Evolutionary conservation across 2,113 vertebrate species (phyloP), one percentile per base, ranked within the genome.

Genomic region (Fregetta grallaria): DNA sequence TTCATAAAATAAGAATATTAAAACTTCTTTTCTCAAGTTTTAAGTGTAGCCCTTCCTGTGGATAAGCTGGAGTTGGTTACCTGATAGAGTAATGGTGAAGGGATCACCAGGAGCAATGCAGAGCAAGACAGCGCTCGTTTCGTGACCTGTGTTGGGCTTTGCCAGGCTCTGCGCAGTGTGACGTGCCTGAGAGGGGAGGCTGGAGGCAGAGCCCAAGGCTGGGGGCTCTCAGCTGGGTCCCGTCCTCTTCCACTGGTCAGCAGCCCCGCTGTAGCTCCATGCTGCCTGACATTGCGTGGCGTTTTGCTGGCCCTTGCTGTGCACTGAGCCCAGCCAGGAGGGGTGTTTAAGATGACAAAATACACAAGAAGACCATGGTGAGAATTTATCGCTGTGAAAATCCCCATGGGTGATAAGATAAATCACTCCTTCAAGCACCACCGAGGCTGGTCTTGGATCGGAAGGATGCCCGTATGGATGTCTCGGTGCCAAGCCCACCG

Each of bases 401-500:
- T 67, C 42, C 75, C 42, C 0, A 1, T 21, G 68, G 58, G 61
- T 5, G 44, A 52, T 42, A 29, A 91, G 67, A 62, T 47, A 73
- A 63, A 63, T 90, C 22, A 45, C 13, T 73, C n/a, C 50, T 66
- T 50, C n/a, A 73, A 63, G 55, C 38, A 44, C 38, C 11, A 13
- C 13, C 7, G 36, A 32, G 30, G 45, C 55, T 68, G n/a, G 14
- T 29, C 62, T 38, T 30, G 56, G 40, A 40, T 75, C 67, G 49
- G n/a, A 45, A 34, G 2, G 13, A 18, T 7, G 16, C 26, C 42
- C 0, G 1, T 21, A 6, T 1, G 17, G 70, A 29, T 42, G 34
- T 42, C 40, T 70, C 1, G 0, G 32, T 45, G 73, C 27, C 55
- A 40, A 42, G 47, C 16, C 18, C 26, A 3, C 0, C 0, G 32